Evolutionary conservation across 37 sponge, comb jelly and placozoan genomes (phyloP), one percentile per base, ranked within the genome.

Genomic region (Ephydatia muelleri): DNA sequence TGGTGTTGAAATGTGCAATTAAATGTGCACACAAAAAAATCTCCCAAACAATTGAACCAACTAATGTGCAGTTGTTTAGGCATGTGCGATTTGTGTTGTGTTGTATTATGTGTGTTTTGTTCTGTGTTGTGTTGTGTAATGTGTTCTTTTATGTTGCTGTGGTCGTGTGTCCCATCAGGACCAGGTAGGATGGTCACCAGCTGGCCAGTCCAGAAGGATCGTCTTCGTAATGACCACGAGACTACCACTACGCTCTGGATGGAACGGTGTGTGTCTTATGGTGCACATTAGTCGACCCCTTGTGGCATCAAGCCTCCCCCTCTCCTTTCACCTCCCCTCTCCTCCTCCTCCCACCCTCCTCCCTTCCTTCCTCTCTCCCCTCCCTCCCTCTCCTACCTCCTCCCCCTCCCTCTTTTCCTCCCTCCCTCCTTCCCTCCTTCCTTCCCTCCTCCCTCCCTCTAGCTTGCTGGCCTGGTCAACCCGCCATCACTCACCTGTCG

Each of bases 201-300:
- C 14, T 36, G 80, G 82, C n/a, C 43, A 76, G 35, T 87, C 95
- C 8, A 72, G 89, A 4, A 57, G 95, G 4, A 49, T 94, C n/a
- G 47, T 94, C 35, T 64, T 94, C 32, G 89, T 81, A 3, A 79
- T 94, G 34, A 91, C 95, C 67, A 92, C 91, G 84, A 32, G 92
- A 91, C 26, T 94, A 91, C 68, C 95, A 94, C 31, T 90, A 80
- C 64, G 95, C 95, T 25, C 79, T 94, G 21, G 95, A 94, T 76
- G 92, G 92, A 25, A 94, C 83, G 77, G 85, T 92, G 32, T 77
- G 70, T 36, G 4, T 32, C 6, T 29, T n/a, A 5, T 75, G 5
- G 34, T 49, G 57, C 27, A 2, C n/a, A 2, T 70, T 25, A 12
- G 3, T 30, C 5, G 29, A 68, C 9, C 9, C 5, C 1, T 29